These are phyloP conservation scores for Punctoribates punctum DNA, from an alignment of 2,888 invertebrate species.

Conservation along the genomic window DNA sequence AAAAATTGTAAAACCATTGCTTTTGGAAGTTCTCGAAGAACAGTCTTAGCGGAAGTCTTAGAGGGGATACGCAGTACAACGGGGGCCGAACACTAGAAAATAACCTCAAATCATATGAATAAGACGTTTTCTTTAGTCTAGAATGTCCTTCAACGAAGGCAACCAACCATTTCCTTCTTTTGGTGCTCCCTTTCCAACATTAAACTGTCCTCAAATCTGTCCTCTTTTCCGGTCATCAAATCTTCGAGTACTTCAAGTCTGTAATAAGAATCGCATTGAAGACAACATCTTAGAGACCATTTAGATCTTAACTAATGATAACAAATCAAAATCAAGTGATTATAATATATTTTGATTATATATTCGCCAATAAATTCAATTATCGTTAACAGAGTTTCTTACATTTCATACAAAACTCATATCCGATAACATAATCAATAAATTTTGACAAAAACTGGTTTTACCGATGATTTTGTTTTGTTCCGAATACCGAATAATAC, in stretches of 20 bases:
- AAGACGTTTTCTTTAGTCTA: not conserved
- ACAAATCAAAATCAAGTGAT: too few relatives aligned
- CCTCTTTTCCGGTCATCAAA: conserved; percentile 29
- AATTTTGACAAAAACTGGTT: not conserved
- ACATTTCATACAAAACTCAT: not conserved
- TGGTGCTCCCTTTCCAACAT: not conserved
- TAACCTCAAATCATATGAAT: conserved; percentile 30
- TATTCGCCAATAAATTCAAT: too few relatives aligned
- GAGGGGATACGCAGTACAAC: not conserved
- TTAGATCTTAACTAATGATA: too few relatives aligned
- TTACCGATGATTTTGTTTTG: not conserved
- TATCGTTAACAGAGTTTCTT: too few relatives aligned
- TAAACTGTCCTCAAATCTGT: not conserved
- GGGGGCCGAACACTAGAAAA: conserved; percentile 5
- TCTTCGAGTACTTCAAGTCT: too few relatives aligned
- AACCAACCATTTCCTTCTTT: conserved; percentile 20
- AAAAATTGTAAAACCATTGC: conserved; percentile 11
- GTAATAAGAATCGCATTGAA: too few relatives aligned
- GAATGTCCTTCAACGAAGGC: conserved; percentile 24
- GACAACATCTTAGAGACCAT: too few relatives aligned
- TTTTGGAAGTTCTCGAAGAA: not conserved
- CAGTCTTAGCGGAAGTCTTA: conserved; percentile 12
- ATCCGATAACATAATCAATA: not conserved
- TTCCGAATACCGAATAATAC: too few relatives aligned
- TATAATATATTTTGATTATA: too few relatives aligned